Percentiles rank a stretch among this genome's conserved stretches.
phyloP scores from a whole-genome alignment of 2,888 invertebrate species.

The Thera obeliscata region DNA sequence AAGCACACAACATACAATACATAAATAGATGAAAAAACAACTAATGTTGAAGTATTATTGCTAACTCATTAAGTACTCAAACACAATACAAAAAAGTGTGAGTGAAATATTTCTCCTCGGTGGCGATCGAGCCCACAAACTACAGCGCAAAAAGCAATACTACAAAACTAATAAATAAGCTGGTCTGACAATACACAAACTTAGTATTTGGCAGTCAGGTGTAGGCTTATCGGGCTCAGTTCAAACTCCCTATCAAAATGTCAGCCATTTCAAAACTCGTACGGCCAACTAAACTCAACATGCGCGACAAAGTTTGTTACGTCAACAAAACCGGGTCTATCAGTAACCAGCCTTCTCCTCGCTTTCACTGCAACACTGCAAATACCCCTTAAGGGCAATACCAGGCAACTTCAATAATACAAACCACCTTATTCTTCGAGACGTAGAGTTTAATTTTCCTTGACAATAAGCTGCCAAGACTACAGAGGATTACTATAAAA shows the following conservation, averaged over 20 bases:
- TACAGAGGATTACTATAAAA: slow-evolving; percentile 30
- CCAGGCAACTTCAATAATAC: slow-evolving; percentile 1
- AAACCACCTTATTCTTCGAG: slow-evolving; percentile 8
- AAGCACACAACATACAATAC: too few relatives aligned
- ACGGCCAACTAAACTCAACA: slow-evolving; percentile 6
- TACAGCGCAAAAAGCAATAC: too few relatives aligned
- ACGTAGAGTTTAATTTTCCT: slow-evolving; percentile 18
- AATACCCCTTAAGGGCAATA: slow-evolving; percentile 16
- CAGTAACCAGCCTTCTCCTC: slow-evolving; percentile 23
- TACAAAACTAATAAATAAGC: too few relatives aligned
- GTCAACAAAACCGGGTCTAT: slow-evolving; percentile 35
- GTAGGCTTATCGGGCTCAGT: too few relatives aligned
- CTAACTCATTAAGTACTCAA: too few relatives aligned
- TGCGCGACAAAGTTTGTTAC: slow-evolving; percentile 27
- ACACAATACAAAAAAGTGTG: too few relatives aligned
- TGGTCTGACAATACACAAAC: too few relatives aligned
- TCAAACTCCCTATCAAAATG: not conserved
- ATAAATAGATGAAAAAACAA: too few relatives aligned
- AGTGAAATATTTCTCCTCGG: too few relatives aligned
- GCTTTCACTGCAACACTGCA: slow-evolving; percentile 31
- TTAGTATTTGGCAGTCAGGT: too few relatives aligned
- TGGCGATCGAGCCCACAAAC: too few relatives aligned
- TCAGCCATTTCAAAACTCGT: slow-evolving; percentile 1
- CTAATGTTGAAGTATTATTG: too few relatives aligned
- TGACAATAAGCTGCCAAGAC: slow-evolving; percentile 17